These are phyloP conservation scores for Drosophila malerkotliana DNA, from an alignment of 1,140 invertebrate genomes.

Conservation along the genomic window DNA sequence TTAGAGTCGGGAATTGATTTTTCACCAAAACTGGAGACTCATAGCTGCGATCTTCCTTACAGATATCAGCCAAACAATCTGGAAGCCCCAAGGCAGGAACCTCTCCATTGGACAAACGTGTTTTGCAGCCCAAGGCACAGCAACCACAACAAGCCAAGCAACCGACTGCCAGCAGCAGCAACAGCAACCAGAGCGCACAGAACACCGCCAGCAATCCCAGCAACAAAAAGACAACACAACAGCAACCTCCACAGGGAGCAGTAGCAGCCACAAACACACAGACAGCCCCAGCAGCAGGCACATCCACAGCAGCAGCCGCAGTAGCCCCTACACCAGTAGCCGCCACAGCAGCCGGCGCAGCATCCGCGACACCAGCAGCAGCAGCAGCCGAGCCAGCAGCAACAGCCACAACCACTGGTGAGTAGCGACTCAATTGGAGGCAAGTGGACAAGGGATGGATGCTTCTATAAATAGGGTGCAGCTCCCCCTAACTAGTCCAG, in stretches of 20 bases:
- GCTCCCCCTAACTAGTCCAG: too few species aligned
- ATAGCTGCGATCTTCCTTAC: slow-evolving; percentile 27
- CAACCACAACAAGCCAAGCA: slow-evolving; percentile 67
- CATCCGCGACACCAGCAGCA: slow-evolving; percentile 13
- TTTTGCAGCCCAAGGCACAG: slow-evolving; percentile 84
- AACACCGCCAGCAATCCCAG: slow-evolving; percentile 46
- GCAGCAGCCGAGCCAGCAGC: slow-evolving; percentile 13
- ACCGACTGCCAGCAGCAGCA: slow-evolving; percentile 45
- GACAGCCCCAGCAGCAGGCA: slow-evolving; percentile 32
- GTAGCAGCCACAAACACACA: slow-evolving; percentile 44
- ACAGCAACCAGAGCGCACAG: slow-evolving; percentile 37
- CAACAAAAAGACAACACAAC: slow-evolving; percentile 66
- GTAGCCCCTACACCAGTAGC: slow-evolving; percentile 12
- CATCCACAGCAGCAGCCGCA: slow-evolving; percentile 15
- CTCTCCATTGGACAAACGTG: slow-evolving; percentile 84
- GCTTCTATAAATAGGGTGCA: not conserved
- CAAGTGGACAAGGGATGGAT: not conserved
- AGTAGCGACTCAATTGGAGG: slow-evolving; percentile 17
- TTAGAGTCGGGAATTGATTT: slow-evolving; percentile 65
- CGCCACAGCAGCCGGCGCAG: slow-evolving; percentile 2
- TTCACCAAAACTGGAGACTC: slow-evolving; percentile 14
- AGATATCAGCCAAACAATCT: slow-evolving; percentile 83
- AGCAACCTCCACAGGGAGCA: slow-evolving; percentile 45
- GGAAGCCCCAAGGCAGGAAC: slow-evolving; percentile 75
- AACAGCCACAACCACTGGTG: slow-evolving; percentile 52